These are phyloP conservation scores for Ptychoptera albimana DNA, from an alignment of 2,888 invertebrate genomes.

Conservation along the genomic window DNA sequence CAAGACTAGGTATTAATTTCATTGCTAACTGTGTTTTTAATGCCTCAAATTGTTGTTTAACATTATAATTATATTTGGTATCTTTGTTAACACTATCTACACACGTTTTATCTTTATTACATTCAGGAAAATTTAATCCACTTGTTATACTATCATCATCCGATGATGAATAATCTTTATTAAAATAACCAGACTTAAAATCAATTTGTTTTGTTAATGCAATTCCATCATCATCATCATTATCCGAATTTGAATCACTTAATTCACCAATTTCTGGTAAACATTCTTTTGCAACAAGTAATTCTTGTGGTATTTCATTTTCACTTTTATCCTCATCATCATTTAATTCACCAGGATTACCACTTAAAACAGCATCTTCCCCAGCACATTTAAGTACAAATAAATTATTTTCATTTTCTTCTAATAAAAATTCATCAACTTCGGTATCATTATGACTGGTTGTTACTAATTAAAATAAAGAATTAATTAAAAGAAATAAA, in stretches of 20 bases:
- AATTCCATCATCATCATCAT: background rate
- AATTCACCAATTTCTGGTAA: conserved; percentile 29
- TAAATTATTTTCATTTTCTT: conserved; percentile 23
- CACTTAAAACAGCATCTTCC: conserved; percentile 21
- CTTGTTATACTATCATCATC: conserved; percentile 27
- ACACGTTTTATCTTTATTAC: conserved; percentile 9
- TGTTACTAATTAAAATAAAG: background rate
- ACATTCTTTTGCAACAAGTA: conserved; percentile 23
- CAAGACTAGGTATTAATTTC: too few species aligned
- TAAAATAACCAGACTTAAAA: conserved; percentile 26
- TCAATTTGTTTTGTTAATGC: conserved; percentile 13
- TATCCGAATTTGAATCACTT: conserved; percentile 20
- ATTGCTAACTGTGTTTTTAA: too few species aligned
- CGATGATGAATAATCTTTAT: conserved; percentile 26
- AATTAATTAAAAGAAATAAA: background rate
- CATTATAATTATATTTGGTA: too few species aligned
- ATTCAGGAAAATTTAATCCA: conserved; percentile 25
- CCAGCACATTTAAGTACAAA: conserved; percentile 25
- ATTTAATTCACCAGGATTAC: conserved; percentile 15
- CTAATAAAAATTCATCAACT: conserved; percentile 27
- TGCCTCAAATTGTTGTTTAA: too few species aligned
- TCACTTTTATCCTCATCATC: conserved; percentile 24
- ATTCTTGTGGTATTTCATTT: conserved; percentile 24
- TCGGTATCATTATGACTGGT: conserved; percentile 14
- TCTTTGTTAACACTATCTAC: conserved; percentile 12